These are phyloP conservation scores for Yponomeuta malinellus DNA, from an alignment of 2,888 invertebrate species.

Conservation along the genomic window DNA sequence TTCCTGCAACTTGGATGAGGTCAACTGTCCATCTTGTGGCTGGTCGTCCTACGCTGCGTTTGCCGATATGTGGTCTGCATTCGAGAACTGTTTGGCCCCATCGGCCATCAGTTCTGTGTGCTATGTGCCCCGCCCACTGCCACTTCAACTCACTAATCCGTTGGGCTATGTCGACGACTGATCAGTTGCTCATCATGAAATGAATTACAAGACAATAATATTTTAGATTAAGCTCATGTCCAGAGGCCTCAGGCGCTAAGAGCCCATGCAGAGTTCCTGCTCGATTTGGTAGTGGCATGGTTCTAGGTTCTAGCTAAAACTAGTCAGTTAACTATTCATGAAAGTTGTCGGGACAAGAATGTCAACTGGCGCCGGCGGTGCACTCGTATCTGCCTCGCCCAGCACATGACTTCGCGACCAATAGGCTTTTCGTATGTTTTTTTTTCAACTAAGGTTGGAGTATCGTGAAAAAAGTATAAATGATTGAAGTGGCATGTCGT, in stretches of 20 bases:
- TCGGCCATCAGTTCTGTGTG: too few species aligned
- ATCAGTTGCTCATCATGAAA: too few species aligned
- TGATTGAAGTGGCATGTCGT: background rate
- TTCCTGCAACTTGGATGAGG: too few species aligned
- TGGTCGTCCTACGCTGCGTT: too few species aligned
- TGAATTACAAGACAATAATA: too few species aligned
- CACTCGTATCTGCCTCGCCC: background rate
- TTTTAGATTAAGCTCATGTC: too few species aligned
- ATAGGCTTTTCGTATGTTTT: background rate
- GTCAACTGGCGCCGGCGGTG: slow-evolving; percentile 54
- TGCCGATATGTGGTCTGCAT: too few species aligned
- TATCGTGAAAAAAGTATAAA: background rate
- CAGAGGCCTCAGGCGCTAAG: background rate
- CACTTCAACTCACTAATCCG: too few species aligned
- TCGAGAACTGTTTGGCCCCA: too few species aligned
- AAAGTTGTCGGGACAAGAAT: slow-evolving; percentile 69
- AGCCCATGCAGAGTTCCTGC: background rate
- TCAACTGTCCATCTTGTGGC: too few species aligned
- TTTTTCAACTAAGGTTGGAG: background rate
- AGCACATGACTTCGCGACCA: background rate
- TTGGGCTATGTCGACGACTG: too few species aligned
- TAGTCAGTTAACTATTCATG: slow-evolving; percentile 66
- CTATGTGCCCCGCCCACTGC: too few species aligned
- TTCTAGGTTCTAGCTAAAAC: slow-evolving; percentile 35
- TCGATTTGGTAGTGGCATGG: slow-evolving; percentile 11